Conservation (phyloP, 2,888 invertebrate genomes). For the Horisme vitalbata region DNA sequence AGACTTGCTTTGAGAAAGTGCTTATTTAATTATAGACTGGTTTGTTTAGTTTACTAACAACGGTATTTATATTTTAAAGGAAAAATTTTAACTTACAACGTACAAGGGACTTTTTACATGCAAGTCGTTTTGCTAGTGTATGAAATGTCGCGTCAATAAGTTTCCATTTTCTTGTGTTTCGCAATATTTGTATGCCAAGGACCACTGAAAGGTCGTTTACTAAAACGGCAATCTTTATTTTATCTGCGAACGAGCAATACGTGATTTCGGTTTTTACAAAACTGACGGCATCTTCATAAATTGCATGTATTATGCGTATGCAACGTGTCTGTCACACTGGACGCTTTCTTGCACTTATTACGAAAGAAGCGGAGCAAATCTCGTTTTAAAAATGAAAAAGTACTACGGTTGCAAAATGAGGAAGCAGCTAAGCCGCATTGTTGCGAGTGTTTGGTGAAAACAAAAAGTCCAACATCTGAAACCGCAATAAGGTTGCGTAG, state of each 20-base stretch:
- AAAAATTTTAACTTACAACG: conserved; percentile 4
- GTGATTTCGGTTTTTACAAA: conserved; percentile 57
- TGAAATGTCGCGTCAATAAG: conserved; percentile 49
- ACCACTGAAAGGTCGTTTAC: conserved; percentile 71
- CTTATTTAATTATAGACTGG: conserved; percentile 13
- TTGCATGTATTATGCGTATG: conserved; percentile 21
- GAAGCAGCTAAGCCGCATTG: conserved; percentile 44
- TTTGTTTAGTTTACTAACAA: conserved; percentile 2
- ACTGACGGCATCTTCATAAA: conserved; percentile 36
- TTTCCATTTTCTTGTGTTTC: conserved; percentile 64
- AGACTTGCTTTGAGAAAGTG: conserved; percentile 15
- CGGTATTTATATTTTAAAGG: not conserved
- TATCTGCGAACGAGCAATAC: conserved; percentile 60
- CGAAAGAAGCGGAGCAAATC: conserved; percentile 25
- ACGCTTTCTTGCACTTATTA: conserved; percentile 8
- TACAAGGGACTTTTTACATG: conserved; percentile 37
- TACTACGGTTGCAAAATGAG: conserved; percentile 43
- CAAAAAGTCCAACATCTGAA: conserved; percentile 38
- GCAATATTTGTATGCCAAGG: conserved; percentile 72
- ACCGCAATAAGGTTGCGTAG: conserved; percentile 46
- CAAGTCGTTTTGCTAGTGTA: conserved; percentile 24
- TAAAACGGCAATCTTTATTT: conserved; percentile 79
- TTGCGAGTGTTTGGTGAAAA: conserved; percentile 46
- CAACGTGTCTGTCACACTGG: conserved; percentile 11
- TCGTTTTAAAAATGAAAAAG: conserved; percentile 32